Evolutionary conservation across 2,797 vertebrate species (phyloP).

Genomic region (Calcarius lapponicus): DNA sequence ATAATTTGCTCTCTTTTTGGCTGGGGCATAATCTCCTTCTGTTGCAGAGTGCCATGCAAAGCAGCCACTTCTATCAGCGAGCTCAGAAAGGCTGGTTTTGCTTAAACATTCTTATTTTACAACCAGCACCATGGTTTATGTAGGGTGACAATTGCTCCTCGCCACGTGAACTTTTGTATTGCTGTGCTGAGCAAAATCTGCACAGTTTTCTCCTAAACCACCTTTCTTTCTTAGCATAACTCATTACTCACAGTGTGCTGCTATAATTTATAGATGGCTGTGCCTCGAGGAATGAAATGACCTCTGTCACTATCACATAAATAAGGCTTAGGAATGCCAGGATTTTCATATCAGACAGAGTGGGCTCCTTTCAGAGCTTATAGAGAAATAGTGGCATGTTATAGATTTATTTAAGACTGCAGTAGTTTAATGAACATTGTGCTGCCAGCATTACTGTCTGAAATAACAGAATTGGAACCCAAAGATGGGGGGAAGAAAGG

Average conservation of each 20-base stretch:
- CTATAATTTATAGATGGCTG: constrained; percentile 70
- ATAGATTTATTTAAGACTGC: constrained; percentile 68
- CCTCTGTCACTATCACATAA: constrained; percentile 66
- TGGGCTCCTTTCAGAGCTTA: constrained; percentile 40
- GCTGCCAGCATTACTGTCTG: constrained; percentile 34
- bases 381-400: constrained; percentile 21
- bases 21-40: neutral
- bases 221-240: constrained; percentile 58
- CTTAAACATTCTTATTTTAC: constrained; percentile 28
- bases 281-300: constrained; percentile 59
- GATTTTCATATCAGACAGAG: constrained; percentile 66
- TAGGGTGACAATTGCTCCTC: constrained; percentile 31
- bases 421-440: constrained; percentile 39
- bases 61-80: neutral
- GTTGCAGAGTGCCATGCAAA: neutral
- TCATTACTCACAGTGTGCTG: constrained; percentile 46
- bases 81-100: neutral
- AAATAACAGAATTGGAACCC: constrained; percentile 34
- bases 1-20: neutral
- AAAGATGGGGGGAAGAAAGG: constrained; percentile 4
- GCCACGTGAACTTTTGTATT: neutral
- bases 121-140: neutral
- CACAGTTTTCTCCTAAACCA: constrained; percentile 47
- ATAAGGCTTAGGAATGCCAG: constrained; percentile 57
- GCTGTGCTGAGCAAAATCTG: constrained; percentile 54